Evolutionary conservation across 2,888 invertebrate genomes (phyloP).

Genomic region (Melangyna quadrimaculata): DNA sequence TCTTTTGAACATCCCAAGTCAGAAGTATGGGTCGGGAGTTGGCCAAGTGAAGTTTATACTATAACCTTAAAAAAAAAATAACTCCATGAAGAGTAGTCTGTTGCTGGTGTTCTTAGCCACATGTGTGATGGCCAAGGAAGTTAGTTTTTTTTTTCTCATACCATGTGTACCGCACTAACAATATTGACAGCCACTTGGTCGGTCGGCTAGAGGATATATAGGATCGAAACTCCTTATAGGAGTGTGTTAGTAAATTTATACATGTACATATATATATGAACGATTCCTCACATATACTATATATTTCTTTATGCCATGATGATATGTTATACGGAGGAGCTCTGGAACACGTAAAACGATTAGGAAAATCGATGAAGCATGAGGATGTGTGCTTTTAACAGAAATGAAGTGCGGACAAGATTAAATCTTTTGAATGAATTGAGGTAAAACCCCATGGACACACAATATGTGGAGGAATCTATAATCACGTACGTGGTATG

Average conservation of each 20-base stretch:
- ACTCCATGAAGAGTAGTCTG: constrained; percentile 51
- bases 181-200: constrained; percentile 67
- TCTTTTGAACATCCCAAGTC: constrained; percentile 34
- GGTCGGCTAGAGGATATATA: constrained; percentile 6
- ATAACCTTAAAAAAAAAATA: constrained; percentile 10
- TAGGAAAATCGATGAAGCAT: constrained; percentile 72
- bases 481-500: constrained; percentile 68
- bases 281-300: not conserved
- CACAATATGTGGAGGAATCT: constrained; percentile 62
- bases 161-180: constrained; percentile 50
- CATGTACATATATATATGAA: constrained; percentile 6
- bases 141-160: not conserved
- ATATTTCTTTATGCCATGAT: constrained; percentile 35
- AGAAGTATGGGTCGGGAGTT: constrained; percentile 44
- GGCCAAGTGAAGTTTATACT: constrained; percentile 51
- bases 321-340: constrained; percentile 48
- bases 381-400: constrained; percentile 72
- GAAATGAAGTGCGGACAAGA: constrained; percentile 76
- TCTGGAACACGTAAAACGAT: constrained; percentile 71
- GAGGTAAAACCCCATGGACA: constrained; percentile 70
- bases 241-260: constrained; percentile 11
- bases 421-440: constrained; percentile 74
- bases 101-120: constrained; percentile 51
- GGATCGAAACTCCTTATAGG: constrained; percentile 9
- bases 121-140: constrained; percentile 41